These are phyloP conservation scores for Ophion obscuratus DNA, from an alignment of 2,888 invertebrate genomes.

Conservation along the genomic window DNA sequence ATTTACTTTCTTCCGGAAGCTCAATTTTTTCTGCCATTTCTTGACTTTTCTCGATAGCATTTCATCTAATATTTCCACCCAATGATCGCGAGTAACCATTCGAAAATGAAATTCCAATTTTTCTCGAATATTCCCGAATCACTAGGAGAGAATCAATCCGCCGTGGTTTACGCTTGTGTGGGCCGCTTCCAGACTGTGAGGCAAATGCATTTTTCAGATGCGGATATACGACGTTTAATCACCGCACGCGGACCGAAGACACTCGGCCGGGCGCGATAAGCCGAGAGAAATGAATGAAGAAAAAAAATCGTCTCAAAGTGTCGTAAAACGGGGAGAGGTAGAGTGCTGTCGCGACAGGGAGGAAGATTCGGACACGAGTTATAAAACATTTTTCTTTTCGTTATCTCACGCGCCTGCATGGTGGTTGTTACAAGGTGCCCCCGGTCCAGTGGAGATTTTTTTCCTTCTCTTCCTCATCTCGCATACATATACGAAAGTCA, in stretches of 20 bases:
- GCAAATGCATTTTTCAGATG: slow-evolving; percentile 45
- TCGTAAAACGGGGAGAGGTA: slow-evolving; percentile 39
- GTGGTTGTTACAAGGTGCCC: slow-evolving; percentile 50
- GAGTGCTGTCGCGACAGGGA: slow-evolving; percentile 62
- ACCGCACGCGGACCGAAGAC: slow-evolving; percentile 22
- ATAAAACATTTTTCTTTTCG: slow-evolving; percentile 60
- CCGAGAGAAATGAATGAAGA: slow-evolving; percentile 38
- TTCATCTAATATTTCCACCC: too few relatives aligned
- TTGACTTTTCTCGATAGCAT: too few relatives aligned
- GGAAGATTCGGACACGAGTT: slow-evolving; percentile 58
- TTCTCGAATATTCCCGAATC: not conserved
- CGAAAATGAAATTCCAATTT: not conserved
- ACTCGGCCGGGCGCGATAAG: slow-evolving; percentile 26
- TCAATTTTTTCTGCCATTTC: too few relatives aligned
- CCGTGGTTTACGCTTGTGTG: slow-evolving; percentile 16
- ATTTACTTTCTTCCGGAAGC: too few relatives aligned
- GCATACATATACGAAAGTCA: slow-evolving; percentile 8
- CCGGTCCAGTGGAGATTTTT: not conserved
- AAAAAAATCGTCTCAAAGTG: slow-evolving; percentile 56
- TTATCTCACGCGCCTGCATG: slow-evolving; percentile 45
- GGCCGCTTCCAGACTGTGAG: slow-evolving; percentile 15
- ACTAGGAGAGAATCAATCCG: slow-evolving; percentile 1
- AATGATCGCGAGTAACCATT: not conserved
- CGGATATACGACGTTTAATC: slow-evolving; percentile 12
- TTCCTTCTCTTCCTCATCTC: not conserved